Evolutionary conservation across 1,140 invertebrate species (phyloP).

Genomic region (Halictus rubicundus): DNA sequence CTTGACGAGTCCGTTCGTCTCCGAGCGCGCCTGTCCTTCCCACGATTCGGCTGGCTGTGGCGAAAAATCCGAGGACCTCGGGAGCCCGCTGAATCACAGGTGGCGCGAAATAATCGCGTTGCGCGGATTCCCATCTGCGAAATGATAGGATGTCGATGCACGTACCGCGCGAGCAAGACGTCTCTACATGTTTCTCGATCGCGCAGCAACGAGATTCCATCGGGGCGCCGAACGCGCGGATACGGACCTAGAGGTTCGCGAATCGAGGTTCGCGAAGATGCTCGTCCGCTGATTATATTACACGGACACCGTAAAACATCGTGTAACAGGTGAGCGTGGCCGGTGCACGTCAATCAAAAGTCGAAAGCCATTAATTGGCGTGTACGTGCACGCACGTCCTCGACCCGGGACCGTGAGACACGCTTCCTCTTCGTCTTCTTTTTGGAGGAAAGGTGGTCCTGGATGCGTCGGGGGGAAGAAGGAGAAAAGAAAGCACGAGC

Average conservation of each 20-base stretch:
- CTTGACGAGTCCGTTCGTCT: slow-evolving; percentile 23
- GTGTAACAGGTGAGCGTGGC: slow-evolving; percentile 44
- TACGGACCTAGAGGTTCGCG: not conserved
- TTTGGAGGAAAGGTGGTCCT: slow-evolving; percentile 23
- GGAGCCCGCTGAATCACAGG: slow-evolving; percentile 4
- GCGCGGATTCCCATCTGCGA: slow-evolving; percentile 27
- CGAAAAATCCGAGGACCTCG: slow-evolving; percentile 33
- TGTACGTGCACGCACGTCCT: slow-evolving; percentile 57
- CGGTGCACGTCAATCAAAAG: slow-evolving; percentile 60
- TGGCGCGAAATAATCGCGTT: slow-evolving; percentile 6
- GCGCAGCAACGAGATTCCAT: no score
- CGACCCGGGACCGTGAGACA: slow-evolving; percentile 55
- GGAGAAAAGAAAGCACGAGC: slow-evolving; percentile 17
- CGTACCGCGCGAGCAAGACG: no score
- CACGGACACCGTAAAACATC: slow-evolving; percentile 51
- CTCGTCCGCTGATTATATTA: not conserved
- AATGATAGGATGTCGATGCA: slow-evolving; percentile 24
- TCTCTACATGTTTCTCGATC: no score
- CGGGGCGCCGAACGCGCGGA: not conserved
- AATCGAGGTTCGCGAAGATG: not conserved
- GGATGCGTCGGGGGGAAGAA: not conserved
- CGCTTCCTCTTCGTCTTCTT: slow-evolving; percentile 39
- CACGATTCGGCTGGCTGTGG: slow-evolving; percentile 17
- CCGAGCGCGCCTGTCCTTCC: slow-evolving; percentile 18
- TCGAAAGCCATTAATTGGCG: slow-evolving; percentile 64